Percentiles rank a stretch among this genome's conserved stretches.
Conservation (phyloP, 2,113 vertebrate genomes). For the Pseudorasbora parva region DNA sequence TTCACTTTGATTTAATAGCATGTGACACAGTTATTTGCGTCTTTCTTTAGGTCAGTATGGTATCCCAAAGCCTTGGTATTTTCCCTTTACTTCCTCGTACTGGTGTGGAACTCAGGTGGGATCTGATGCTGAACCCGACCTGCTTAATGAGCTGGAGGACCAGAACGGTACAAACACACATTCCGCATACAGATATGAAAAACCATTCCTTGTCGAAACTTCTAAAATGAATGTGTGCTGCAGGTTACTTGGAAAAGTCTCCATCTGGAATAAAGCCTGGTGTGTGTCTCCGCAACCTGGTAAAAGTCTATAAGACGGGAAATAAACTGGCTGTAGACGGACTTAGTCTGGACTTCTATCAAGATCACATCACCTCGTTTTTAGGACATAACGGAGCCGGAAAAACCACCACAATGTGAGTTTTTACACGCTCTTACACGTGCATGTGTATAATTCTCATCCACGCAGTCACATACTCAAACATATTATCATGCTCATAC, state of each 20-base stretch:
- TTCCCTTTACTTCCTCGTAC: slow-evolving; percentile 89
- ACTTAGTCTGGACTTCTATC: slow-evolving; percentile 91
- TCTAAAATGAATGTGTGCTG: background rate
- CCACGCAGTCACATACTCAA: too few species aligned
- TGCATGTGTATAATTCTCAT: too few species aligned
- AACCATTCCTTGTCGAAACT: background rate
- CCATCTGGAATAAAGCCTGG: slow-evolving; percentile 83
- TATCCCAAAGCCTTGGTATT: slow-evolving; percentile 94
- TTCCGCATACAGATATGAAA: slow-evolving; percentile 7
- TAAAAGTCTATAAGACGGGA: slow-evolving; percentile 94
- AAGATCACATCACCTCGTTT: slow-evolving; percentile 97
- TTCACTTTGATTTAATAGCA: too few species aligned
- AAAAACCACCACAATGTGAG: slow-evolving; percentile 98
- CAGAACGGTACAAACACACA: slow-evolving; percentile 64
- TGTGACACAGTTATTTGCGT: background rate
- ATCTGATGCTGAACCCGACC: slow-evolving; percentile 29
- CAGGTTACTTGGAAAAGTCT: slow-evolving; percentile 89
- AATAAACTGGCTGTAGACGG: slow-evolving; percentile 94
- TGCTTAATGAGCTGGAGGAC: slow-evolving; percentile 47
- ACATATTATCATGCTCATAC: too few species aligned
- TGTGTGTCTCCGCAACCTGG: slow-evolving; percentile 90
- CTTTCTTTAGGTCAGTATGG: slow-evolving; percentile 87
- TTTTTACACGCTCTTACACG: background rate
- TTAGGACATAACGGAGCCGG: slow-evolving; percentile 98
- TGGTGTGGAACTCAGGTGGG: slow-evolving; percentile 82